phyloP scores from a whole-genome alignment of 2,797 vertebrate species.

The Phoxinus dragarum region DNA sequence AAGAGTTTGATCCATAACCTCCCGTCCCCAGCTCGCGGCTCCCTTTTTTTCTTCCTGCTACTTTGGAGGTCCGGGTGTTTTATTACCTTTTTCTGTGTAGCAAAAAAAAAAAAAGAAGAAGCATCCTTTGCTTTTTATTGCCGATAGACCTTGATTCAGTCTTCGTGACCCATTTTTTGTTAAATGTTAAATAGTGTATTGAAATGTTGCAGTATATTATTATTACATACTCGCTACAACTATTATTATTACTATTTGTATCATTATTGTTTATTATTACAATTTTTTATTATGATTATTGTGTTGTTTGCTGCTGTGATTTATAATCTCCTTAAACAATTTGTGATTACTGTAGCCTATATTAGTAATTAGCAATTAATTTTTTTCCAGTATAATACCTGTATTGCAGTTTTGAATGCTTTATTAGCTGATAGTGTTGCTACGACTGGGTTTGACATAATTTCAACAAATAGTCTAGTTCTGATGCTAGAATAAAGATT shows the following conservation, averaged over 20 bases:
- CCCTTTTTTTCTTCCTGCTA: neutral
- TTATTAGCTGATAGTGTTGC: neutral
- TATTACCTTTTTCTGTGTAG: neutral
- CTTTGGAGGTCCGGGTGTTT: constrained; percentile 4
- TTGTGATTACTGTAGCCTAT: neutral
- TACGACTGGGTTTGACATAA: neutral
- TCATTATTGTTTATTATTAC: neutral
- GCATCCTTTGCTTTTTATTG: neutral
- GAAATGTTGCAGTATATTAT: neutral
- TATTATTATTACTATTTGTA: neutral
- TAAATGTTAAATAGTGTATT: neutral
- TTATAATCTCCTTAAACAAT: neutral
- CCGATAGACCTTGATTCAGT: neutral
- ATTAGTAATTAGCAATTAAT: neutral
- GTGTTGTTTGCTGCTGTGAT: neutral
- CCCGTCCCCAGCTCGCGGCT: neutral
- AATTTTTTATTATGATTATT: neutral
- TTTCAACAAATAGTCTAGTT: neutral
- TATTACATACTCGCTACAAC: neutral
- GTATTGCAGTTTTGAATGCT: neutral
- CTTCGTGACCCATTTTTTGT: neutral
- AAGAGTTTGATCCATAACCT: constrained; percentile 30
- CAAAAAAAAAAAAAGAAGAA: neutral
- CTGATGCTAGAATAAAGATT: neutral
- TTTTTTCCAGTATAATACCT: neutral